These are phyloP conservation scores for Periplaneta americana DNA, from an alignment of 1,140 invertebrate genomes.

Conservation along the genomic window DNA sequence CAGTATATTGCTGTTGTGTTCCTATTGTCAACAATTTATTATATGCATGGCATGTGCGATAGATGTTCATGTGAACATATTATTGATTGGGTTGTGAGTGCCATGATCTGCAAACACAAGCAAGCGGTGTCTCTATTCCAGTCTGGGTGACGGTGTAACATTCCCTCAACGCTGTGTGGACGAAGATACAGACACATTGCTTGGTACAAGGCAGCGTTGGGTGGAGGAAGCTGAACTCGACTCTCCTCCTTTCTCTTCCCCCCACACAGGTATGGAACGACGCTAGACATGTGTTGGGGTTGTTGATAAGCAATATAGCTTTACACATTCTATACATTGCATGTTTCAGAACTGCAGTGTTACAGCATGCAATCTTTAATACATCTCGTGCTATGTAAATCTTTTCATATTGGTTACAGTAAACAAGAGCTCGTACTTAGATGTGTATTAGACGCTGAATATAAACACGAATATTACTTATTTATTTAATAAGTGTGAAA, in stretches of 20 bases:
- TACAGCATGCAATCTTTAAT: background rate
- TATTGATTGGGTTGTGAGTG: background rate
- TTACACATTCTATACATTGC: background rate
- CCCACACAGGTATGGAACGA: background rate
- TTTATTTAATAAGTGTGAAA: too few species aligned
- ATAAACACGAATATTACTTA: too few species aligned
- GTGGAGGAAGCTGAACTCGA: constrained; percentile 36
- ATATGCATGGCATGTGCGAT: too few species aligned
- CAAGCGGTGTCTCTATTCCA: constrained; percentile 37
- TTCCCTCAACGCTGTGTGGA: constrained; percentile 74
- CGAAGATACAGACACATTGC: constrained; percentile 74
- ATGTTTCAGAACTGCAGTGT: background rate
- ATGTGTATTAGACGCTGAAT: too few species aligned
- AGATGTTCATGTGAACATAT: too few species aligned
- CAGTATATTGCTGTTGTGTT: too few species aligned
- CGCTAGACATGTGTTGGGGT: background rate
- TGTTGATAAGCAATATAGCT: background rate
- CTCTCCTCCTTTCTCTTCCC: background rate
- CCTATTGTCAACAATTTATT: too few species aligned
- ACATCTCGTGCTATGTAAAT: background rate
- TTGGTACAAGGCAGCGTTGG: constrained; percentile 45
- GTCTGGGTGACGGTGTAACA: constrained; percentile 80
- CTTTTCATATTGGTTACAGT: background rate
- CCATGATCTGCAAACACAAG: background rate
- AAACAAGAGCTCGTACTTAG: background rate